Percentiles rank a stretch among this genome's conserved stretches.
These are phyloP conservation scores for Merodon equestris DNA, from an alignment of 2,888 invertebrate genomes.

Conservation along the genomic window DNA sequence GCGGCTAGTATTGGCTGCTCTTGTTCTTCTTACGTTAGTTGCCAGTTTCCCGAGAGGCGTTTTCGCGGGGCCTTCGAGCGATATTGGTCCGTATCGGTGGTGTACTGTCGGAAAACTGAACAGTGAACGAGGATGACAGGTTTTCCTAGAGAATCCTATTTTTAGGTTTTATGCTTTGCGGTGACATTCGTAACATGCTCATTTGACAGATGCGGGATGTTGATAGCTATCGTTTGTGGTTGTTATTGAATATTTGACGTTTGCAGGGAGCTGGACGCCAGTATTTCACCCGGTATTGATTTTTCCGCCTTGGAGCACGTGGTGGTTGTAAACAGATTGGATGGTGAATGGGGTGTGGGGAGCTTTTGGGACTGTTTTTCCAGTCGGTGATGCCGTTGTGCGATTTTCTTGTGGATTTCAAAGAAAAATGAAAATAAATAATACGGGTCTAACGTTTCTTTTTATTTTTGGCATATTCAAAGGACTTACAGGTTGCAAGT, in stretches of 20 bases:
- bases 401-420: no score
- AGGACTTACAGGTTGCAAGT: no score
- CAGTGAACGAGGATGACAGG: conserved; percentile 31
- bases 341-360: neutral
- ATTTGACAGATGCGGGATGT: conserved; percentile 3
- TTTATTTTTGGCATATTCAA: no score
- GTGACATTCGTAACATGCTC: conserved; percentile 43
- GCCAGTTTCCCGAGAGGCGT: conserved; percentile 25
- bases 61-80: neutral
- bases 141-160: conserved; percentile 32
- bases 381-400: conserved; percentile 8
- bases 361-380: neutral
- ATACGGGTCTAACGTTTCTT: no score
- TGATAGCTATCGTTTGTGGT: no score
- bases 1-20: neutral
- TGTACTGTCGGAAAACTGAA: conserved; percentile 59
- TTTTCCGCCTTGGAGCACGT: conserved; percentile 53
- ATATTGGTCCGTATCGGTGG: conserved; percentile 44
- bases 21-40: conserved; percentile 49
- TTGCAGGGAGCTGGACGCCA: conserved; percentile 27
- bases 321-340: conserved; percentile 31
- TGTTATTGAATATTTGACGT: no score
- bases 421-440: no score
- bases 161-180: conserved; percentile 34
- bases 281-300: conserved; percentile 63